Percentiles rank a stretch among this genome's conserved stretches.
Evolutionary conservation across 30 jellyfish, hydroid and myxozoan genomes (phyloP).

Genomic region (Hydractinia symbiolongicarpus): DNA sequence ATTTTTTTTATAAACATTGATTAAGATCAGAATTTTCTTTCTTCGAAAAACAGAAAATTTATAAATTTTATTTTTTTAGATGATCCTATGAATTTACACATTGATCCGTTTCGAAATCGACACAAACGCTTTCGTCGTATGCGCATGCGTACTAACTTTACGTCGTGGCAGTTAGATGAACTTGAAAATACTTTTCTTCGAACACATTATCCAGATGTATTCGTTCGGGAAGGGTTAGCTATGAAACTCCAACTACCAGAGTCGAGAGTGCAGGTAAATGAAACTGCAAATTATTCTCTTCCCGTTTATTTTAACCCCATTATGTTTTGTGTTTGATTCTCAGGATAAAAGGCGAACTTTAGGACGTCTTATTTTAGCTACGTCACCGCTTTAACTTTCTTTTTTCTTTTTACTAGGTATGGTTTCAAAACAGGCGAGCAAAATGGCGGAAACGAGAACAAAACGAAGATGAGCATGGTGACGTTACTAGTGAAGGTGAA

Average conservation of each 20-base stretch:
- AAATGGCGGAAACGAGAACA: constrained; percentile 67
- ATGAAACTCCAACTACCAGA: constrained; percentile 63
- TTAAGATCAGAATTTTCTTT: too few species aligned
- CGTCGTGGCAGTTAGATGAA: constrained; percentile 88
- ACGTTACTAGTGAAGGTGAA: background rate
- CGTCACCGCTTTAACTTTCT: too few species aligned
- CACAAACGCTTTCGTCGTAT: constrained; percentile 58
- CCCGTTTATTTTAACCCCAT: background rate
- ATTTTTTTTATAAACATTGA: too few species aligned
- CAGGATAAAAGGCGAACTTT: background rate
- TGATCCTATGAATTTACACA: too few species aligned
- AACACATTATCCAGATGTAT: constrained; percentile 88
- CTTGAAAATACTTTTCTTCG: constrained; percentile 60
- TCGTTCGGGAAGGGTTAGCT: constrained; percentile 68
- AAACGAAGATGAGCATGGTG: background rate
- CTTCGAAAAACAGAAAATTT: too few species aligned
- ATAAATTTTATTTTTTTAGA: too few species aligned
- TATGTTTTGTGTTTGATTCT: background rate
- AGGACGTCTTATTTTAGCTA: background rate
- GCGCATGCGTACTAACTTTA: constrained; percentile 82
- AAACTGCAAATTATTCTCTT: background rate
- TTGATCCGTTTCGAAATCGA: too few species aligned
- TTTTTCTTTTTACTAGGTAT: constrained; percentile 39
- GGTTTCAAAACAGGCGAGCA: constrained; percentile 91
- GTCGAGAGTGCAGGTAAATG: constrained; percentile 77